Percentiles rank a stretch among this genome's conserved stretches.
Conservation (phyloP, 2,797 vertebrate genomes). For the Zenarchopterus dispar region DNA sequence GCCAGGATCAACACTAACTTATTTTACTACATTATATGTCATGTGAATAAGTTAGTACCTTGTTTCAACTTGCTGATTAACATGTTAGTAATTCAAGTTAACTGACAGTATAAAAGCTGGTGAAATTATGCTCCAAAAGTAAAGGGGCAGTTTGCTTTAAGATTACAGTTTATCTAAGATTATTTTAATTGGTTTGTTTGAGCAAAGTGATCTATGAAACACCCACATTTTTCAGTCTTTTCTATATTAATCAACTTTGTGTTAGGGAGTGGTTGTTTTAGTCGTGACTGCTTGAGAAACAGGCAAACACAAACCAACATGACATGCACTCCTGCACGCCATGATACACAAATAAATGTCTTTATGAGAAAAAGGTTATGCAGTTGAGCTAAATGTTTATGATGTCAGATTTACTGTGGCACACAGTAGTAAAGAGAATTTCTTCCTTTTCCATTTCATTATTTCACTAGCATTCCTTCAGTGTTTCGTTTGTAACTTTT, state of each 20-base stretch:
- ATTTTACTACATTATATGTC: slow-evolving; percentile 32
- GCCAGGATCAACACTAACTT: slow-evolving; percentile 48
- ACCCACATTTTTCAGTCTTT: slow-evolving; percentile 10
- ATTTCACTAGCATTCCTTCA: no score
- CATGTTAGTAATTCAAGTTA: slow-evolving; percentile 53
- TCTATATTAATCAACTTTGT: slow-evolving; percentile 10
- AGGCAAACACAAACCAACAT: no score
- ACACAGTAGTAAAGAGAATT: no score
- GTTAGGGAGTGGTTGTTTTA: neutral
- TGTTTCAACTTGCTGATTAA: slow-evolving; percentile 38
- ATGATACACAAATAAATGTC: no score
- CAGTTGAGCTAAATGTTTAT: no score
- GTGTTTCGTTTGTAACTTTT: no score
- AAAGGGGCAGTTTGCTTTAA: no score
- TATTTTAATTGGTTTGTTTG: slow-evolving; percentile 6
- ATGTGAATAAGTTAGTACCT: slow-evolving; percentile 42
- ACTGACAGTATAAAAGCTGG: slow-evolving; percentile 11
- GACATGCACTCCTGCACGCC: no score
- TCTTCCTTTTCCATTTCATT: no score
- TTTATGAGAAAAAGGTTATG: no score
- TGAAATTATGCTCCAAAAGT: neutral
- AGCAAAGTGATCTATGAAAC: slow-evolving; percentile 9
- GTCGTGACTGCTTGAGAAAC: no score
- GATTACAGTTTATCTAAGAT: neutral
- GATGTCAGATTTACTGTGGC: no score